Percentiles rank a stretch among this genome's conserved stretches.
phyloP scores from a whole-genome alignment of 1,140 invertebrate species.

The Acyrthosiphon pisum region DNA sequence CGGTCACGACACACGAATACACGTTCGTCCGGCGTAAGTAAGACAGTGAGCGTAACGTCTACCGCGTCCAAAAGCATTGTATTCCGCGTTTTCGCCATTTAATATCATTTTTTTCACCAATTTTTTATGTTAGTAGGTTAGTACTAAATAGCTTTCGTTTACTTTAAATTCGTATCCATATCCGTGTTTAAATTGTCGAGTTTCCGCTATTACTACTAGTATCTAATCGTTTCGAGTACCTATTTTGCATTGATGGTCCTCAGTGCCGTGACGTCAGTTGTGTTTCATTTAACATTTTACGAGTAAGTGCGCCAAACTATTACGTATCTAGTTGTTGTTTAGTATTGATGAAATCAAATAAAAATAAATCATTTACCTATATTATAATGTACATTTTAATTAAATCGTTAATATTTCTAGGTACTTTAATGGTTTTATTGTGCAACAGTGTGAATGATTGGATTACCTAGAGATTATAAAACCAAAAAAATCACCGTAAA shows the following conservation, averaged over 20 bases:
- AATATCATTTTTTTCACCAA: background rate
- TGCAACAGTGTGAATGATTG: constrained; percentile 47
- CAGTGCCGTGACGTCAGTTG: background rate
- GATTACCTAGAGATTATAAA: constrained; percentile 41
- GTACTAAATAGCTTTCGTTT: background rate
- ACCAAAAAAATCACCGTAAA: constrained; percentile 52
- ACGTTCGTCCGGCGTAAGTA: background rate
- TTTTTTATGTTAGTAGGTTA: background rate
- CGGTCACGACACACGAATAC: background rate
- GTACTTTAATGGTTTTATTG: constrained; percentile 21
- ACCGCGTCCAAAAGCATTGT: background rate
- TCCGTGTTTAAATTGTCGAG: background rate
- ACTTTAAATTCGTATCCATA: background rate
- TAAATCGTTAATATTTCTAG: background rate
- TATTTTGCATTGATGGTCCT: background rate
- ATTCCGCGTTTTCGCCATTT: background rate
- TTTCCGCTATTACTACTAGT: background rate
- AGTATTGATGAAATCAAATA: background rate
- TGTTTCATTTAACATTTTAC: background rate
- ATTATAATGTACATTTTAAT: background rate
- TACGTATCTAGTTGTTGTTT: background rate
- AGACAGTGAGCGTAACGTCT: background rate
- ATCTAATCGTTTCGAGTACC: background rate
- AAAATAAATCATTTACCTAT: background rate
- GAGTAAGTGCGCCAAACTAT: background rate